Conservation (phyloP, 1,140 invertebrate species). For the Lordiphosa stackelbergi region DNA sequence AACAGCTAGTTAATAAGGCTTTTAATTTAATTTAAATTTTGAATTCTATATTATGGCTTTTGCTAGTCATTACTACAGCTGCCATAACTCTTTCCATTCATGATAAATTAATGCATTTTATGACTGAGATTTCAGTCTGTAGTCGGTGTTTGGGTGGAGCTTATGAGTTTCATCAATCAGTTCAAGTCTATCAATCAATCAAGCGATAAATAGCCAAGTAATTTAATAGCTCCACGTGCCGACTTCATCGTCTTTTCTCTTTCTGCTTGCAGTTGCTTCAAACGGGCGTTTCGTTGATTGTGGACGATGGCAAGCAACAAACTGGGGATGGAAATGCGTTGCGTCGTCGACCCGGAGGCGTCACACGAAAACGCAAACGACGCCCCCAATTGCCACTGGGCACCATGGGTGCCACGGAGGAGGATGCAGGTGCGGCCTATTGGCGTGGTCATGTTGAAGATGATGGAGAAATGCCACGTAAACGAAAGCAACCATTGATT, state of each 20-base stretch:
- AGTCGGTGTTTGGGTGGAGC: background rate
- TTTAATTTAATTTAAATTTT: too few species aligned
- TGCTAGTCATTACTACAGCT: too few species aligned
- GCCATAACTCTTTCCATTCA: too few species aligned
- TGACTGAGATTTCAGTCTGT: conserved; percentile 9
- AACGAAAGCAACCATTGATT: conserved; percentile 41
- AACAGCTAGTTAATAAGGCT: too few species aligned
- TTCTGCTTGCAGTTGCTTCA: conserved; percentile 49
- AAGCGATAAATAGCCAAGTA: conserved; percentile 6
- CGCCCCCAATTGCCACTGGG: conserved; percentile 59
- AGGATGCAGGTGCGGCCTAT: conserved; percentile 26
- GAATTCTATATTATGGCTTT: too few species aligned
- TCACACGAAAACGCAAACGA: conserved; percentile 54
- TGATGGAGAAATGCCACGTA: conserved; percentile 23
- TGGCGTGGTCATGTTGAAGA: conserved; percentile 71
- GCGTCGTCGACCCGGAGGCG: background rate
- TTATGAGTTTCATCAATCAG: conserved; percentile 50
- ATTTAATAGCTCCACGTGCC: conserved; percentile 2
- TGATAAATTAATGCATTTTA: background rate
- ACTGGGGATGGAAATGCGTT: too few species aligned
- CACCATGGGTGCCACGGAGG: conserved; percentile 55
- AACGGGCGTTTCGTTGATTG: conserved; percentile 67
- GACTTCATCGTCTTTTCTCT: conserved; percentile 1
- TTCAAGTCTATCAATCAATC: conserved; percentile 35
- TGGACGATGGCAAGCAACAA: conserved; percentile 52